phyloP scores from a whole-genome alignment of 1,140 invertebrate species.

The Lasaia peninsularis region DNA sequence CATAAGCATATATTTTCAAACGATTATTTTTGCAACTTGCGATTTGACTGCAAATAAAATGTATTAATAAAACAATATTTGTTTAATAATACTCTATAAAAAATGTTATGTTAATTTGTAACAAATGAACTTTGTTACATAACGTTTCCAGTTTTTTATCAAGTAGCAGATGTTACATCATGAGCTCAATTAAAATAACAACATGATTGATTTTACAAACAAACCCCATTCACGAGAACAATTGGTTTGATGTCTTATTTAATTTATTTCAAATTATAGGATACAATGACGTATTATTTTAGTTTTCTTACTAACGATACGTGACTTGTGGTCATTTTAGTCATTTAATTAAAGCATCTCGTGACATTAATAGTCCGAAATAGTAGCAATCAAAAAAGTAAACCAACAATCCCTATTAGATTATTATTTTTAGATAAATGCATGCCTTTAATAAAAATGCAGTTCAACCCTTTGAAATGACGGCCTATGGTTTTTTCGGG shows the following conservation, averaged over 20 bases:
- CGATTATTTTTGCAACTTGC: too few relatives aligned
- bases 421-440: constrained; percentile 40
- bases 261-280: constrained; percentile 53
- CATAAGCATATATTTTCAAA: too few relatives aligned
- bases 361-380: constrained; percentile 34
- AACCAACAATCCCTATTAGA: constrained; percentile 22
- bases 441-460: constrained; percentile 60
- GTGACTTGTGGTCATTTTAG: constrained; percentile 28
- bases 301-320: constrained; percentile 34
- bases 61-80: too few relatives aligned
- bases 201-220: constrained; percentile 61
- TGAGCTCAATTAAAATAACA: constrained; percentile 61
- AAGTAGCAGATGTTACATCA: constrained; percentile 46
- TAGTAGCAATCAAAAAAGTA: constrained; percentile 20
- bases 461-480: constrained; percentile 56
- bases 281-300: constrained; percentile 40
- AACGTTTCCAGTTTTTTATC: background rate
- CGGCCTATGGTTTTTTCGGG: too few relatives aligned
- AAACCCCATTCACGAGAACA: constrained; percentile 48
- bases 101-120: too few relatives aligned
- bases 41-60: too few relatives aligned
- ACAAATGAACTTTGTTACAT: too few relatives aligned
- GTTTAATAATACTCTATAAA: too few relatives aligned
- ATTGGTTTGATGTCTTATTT: constrained; percentile 66
- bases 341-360: constrained; percentile 38